Conservation (phyloP, 2,888 invertebrate species). For the Escarpia spicata region DNA sequence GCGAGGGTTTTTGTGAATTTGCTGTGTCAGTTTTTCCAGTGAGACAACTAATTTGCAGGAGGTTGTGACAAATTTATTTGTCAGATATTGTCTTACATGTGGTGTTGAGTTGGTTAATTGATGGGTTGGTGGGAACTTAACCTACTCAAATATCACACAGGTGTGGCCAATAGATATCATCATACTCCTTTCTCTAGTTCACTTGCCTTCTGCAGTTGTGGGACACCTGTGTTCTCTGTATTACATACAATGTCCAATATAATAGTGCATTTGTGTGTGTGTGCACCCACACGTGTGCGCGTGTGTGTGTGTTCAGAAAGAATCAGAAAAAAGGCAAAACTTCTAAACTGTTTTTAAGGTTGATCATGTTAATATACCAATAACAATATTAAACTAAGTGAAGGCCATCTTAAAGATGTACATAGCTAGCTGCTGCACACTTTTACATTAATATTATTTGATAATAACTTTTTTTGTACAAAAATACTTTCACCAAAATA, state of each 20-base stretch:
- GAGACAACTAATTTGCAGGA: neutral
- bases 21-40: neutral
- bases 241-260: neutral
- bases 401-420: neutral
- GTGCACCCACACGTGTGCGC: no score
- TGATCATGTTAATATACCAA: no score
- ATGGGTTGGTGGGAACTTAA: neutral
- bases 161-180: neutral
- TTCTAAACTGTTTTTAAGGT: neutral
- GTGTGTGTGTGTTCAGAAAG: no score
- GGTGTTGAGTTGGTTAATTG: neutral
- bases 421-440: neutral
- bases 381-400: neutral
- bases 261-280: no score
- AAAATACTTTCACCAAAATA: no score
- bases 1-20: neutral
- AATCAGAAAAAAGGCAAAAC: no score
- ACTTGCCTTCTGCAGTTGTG: neutral
- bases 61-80: neutral
- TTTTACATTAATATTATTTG: neutral
- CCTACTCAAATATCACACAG: neutral
- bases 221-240: neutral
- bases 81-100: neutral
- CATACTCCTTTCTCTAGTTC: neutral
- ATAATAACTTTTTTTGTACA: no score